phyloP scores from a whole-genome alignment of 2,888 invertebrate genomes.

The Brenthis hecate region DNA sequence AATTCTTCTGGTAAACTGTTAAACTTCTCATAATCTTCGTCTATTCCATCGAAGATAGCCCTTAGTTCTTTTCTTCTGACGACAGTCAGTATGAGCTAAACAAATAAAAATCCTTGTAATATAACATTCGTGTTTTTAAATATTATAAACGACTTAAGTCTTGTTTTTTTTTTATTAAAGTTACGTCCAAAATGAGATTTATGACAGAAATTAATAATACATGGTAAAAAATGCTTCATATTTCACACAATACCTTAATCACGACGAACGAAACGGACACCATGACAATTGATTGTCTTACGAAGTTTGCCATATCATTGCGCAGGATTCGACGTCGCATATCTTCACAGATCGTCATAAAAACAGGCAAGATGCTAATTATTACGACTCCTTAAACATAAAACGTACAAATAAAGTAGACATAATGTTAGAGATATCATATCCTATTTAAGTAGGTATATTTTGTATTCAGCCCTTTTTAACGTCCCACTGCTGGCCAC shows the following conservation, averaged over 20 bases:
- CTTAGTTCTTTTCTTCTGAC: slow-evolving; percentile 36
- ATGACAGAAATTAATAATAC: neutral
- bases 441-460: no score
- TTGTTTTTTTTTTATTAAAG: neutral
- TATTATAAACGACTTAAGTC: no score
- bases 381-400: slow-evolving; percentile 26
- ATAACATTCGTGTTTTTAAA: no score
- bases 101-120: neutral
- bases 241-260: slow-evolving; percentile 28
- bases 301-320: slow-evolving; percentile 38
- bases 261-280: slow-evolving; percentile 29
- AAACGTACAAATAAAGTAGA: neutral
- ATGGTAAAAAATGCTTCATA: neutral
- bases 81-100: slow-evolving; percentile 38
- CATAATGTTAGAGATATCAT: no score
- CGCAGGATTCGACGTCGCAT: slow-evolving; percentile 33
- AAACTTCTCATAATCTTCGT: slow-evolving; percentile 37
- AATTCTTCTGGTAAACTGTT: slow-evolving; percentile 39
- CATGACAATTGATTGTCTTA: slow-evolving; percentile 38
- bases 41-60: slow-evolving; percentile 38
- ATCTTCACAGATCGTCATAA: slow-evolving; percentile 29
- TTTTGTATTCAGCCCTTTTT: no score
- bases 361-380: slow-evolving; percentile 19
- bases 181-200: neutral
- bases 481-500: no score